These are phyloP conservation scores for Arion vulgaris DNA, from an alignment of 1,140 invertebrate species.

Conservation along the genomic window DNA sequence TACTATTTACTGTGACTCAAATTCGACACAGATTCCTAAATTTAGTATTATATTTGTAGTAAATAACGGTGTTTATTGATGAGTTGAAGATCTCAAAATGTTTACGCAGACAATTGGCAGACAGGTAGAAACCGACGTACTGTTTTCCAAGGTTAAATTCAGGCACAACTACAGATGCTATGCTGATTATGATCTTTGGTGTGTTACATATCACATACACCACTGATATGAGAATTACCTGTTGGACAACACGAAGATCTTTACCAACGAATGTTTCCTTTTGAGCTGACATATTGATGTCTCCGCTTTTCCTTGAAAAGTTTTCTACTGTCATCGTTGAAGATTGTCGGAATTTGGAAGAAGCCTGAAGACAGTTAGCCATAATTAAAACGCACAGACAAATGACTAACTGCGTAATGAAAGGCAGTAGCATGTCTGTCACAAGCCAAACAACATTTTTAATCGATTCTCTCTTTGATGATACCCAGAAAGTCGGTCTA, in stretches of 20 bases:
- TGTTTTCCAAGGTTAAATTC: not conserved
- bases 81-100: not conserved
- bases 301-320: not conserved
- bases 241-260: not conserved
- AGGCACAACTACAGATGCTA: not conserved
- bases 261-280: not conserved
- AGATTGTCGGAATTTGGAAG: not conserved
- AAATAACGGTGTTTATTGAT: not conserved
- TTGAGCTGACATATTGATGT: not conserved
- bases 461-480: not conserved
- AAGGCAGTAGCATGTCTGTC: not conserved
- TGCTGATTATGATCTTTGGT: not conserved
- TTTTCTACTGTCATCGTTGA: not conserved
- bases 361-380: not conserved
- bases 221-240: not conserved
- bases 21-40: no score
- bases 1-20: not conserved
- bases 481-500: not conserved
- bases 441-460: not conserved
- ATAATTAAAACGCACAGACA: not conserved
- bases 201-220: not conserved
- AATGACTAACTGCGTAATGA: not conserved
- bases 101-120: not conserved
- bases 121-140: not conserved
- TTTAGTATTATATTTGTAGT: conserved; percentile 10